phyloP scores from a whole-genome alignment of 2,113 vertebrate species.

The Brienomyrus brachyistius region DNA sequence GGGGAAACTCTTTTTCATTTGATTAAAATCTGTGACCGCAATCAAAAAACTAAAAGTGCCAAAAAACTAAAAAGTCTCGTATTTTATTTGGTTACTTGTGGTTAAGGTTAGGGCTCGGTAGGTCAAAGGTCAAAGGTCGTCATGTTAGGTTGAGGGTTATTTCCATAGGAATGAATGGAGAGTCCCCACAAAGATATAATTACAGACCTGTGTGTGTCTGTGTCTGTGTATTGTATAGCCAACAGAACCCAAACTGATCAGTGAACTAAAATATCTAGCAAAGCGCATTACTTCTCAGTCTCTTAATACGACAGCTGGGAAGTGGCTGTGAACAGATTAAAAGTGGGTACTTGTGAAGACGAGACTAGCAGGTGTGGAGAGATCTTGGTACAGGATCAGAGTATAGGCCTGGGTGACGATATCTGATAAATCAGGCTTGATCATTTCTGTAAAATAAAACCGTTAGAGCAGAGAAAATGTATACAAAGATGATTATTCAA shows the following conservation, averaged over 20 bases:
- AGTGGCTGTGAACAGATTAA: neutral
- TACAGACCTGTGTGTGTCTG: neutral
- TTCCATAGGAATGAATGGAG: neutral
- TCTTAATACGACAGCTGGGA: neutral
- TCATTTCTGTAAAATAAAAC: neutral
- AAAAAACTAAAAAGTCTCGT: neutral
- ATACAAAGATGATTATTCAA: constrained; percentile 7
- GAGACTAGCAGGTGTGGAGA: neutral
- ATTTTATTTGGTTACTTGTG: neutral
- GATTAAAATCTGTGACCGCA: neutral
- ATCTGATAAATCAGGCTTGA: neutral
- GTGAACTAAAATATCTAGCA: neutral
- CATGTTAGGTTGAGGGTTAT: neutral
- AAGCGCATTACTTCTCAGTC: neutral
- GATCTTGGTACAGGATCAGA: neutral
- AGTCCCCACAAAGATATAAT: neutral
- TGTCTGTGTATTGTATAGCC: neutral
- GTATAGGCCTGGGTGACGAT: neutral
- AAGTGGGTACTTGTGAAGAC: neutral
- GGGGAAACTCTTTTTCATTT: neutral
- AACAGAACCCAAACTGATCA: neutral
- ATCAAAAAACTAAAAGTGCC: neutral
- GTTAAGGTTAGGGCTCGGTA: neutral
- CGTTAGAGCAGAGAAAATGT: neutral
- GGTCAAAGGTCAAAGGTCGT: neutral